A percentile compares a stretch with the other conserved stretches of the same genome.
Conservation (phyloP, 2,797 vertebrate species). For the Acropternis orthonyx region DNA sequence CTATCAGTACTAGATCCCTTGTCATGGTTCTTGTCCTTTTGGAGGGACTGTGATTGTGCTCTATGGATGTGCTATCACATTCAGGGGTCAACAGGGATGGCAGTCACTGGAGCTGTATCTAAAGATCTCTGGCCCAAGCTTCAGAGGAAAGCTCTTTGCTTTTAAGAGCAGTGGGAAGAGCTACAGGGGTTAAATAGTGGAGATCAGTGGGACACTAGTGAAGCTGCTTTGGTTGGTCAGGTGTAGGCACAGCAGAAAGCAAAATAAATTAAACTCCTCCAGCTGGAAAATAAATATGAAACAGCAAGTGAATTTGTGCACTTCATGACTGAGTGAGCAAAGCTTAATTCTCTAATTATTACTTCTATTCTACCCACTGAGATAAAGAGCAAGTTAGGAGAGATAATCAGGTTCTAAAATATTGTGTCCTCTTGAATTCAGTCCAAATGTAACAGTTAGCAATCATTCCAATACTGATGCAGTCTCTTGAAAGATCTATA, state of each 20-base stretch:
- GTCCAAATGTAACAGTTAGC: conserved; percentile 50
- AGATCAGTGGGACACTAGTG: not conserved
- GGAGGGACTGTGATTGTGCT: not conserved
- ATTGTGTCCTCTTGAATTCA: conserved; percentile 48
- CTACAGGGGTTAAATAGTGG: conserved; percentile 12
- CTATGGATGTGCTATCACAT: not conserved
- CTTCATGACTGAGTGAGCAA: conserved; percentile 66
- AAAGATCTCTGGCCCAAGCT: not conserved
- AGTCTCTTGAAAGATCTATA: conserved; percentile 25
- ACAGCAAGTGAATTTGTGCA: conserved; percentile 61
- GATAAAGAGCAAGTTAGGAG: conserved; percentile 72
- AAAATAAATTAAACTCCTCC: conserved; percentile 76
- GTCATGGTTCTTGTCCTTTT: not conserved
- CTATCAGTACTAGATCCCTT: not conserved
- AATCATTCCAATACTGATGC: not conserved
- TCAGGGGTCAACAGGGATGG: not conserved
- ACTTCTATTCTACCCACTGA: conserved; percentile 62
- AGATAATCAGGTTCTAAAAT: conserved; percentile 71
- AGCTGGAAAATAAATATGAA: conserved; percentile 77
- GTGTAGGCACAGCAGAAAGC: conserved; percentile 61
- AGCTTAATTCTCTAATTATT: conserved; percentile 77
- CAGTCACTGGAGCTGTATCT: not conserved
- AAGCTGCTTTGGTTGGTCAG: conserved; percentile 52
- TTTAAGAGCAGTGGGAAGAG: not conserved
- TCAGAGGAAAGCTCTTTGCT: not conserved